Percentiles rank a stretch among this genome's conserved stretches.
Conservation (phyloP, 2,888 invertebrate genomes). For the Cantharis nigra region DNA sequence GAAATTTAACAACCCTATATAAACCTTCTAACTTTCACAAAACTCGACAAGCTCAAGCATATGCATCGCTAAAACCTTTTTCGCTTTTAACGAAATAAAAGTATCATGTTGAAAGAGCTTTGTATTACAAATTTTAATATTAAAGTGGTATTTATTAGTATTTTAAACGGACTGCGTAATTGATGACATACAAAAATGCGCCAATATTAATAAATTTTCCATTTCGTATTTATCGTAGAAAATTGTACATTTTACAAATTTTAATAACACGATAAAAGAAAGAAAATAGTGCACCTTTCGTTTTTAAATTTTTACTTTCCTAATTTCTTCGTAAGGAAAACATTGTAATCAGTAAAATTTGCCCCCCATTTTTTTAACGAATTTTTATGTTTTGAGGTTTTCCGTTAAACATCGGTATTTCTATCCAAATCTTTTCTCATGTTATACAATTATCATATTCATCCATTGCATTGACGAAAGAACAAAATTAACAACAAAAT, state of each 20-base stretch:
- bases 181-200: background rate
- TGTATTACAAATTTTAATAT: constrained; percentile 3
- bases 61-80: constrained; percentile 1
- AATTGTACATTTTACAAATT: background rate
- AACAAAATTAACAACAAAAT: background rate
- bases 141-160: background rate
- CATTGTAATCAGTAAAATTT: too few relatives aligned
- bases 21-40: background rate
- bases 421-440: background rate
- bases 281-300: background rate
- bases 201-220: background rate
- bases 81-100: background rate
- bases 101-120: constrained; percentile 1
- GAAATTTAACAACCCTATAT: constrained; percentile 3
- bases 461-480: background rate
- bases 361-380: too few relatives aligned
- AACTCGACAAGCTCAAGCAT: background rate
- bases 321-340: too few relatives aligned
- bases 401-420: background rate
- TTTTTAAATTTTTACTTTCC: background rate
- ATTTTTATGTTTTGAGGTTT: too few relatives aligned
- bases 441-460: background rate
- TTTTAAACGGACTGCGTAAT: background rate
- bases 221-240: background rate
- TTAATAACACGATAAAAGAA: background rate